Conservation (phyloP, 2,888 invertebrate genomes). For the Coenonympha glycerion region DNA sequence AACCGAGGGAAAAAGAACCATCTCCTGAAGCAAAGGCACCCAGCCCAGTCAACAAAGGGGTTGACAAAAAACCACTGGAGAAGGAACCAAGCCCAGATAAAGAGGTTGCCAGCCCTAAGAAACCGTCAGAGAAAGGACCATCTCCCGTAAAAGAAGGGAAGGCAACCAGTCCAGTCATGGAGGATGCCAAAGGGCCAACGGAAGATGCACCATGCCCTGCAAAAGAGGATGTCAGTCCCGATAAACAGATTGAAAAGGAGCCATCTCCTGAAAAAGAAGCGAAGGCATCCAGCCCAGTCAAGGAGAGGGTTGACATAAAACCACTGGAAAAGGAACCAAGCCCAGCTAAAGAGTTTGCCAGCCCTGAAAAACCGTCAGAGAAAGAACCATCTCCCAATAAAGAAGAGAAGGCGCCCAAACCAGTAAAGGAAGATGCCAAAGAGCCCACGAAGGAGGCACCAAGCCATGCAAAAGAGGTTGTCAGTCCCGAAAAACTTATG, state of each 20-base stretch:
- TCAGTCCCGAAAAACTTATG: background rate
- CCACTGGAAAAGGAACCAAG: background rate
- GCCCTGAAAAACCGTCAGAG: background rate
- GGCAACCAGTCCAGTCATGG: constrained; percentile 1
- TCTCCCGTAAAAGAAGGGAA: constrained; percentile 6
- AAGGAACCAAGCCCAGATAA: constrained; percentile 22
- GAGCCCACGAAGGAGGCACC: no score
- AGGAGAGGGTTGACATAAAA: background rate
- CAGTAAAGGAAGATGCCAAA: no score
- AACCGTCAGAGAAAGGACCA: constrained; percentile 9
- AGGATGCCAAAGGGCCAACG: background rate
- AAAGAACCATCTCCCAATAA: constrained; percentile 4
- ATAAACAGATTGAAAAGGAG: background rate
- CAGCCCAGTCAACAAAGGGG: background rate
- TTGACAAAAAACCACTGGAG: background rate
- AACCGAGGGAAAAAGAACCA: background rate
- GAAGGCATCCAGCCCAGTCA: background rate
- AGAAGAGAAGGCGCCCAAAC: no score
- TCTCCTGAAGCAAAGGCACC: background rate
- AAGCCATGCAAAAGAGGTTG: no score
- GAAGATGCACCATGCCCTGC: constrained; percentile 1
- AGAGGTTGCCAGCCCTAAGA: background rate
- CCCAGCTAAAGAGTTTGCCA: constrained; percentile 8
- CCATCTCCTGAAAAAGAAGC: background rate
- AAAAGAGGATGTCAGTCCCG: background rate